Percentiles rank a stretch among this genome's conserved stretches.
Evolutionary conservation across 2,113 vertebrate genomes (phyloP).

Genomic region (Protobothrops mucrosquamatus): DNA sequence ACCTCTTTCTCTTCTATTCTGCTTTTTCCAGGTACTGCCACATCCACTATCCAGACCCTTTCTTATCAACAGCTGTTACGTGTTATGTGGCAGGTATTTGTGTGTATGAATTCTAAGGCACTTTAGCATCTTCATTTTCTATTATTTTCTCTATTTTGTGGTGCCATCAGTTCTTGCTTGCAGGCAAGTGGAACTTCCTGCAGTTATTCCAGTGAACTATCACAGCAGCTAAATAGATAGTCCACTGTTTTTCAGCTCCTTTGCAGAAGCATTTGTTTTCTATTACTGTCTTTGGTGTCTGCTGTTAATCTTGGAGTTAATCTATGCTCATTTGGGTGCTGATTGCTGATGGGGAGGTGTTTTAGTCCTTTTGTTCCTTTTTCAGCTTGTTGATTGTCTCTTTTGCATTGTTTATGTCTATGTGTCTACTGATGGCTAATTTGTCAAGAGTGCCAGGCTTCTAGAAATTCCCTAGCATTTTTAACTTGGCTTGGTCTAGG

Average conservation of each 20-base stretch:
- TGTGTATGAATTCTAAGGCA: neutral
- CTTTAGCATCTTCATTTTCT: neutral
- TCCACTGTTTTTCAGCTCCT: neutral
- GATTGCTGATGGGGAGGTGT: neutral
- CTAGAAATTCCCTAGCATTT: neutral
- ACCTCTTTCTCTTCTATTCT: neutral
- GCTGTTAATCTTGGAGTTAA: neutral
- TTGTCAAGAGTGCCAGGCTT: neutral
- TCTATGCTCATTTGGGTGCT: neutral
- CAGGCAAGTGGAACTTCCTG: neutral
- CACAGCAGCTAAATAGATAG: neutral
- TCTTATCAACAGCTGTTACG: neutral
- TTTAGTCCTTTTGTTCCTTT: neutral
- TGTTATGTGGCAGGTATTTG: neutral
- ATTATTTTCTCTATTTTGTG: neutral
- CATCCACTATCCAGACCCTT: neutral
- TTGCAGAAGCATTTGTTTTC: neutral
- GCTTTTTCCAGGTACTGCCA: neutral
- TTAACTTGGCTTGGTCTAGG: neutral
- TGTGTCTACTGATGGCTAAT: neutral
- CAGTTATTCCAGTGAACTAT: neutral
- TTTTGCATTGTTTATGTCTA: neutral
- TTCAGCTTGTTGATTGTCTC: neutral
- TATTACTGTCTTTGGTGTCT: neutral
- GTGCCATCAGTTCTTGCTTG: neutral